Percentiles rank a stretch among this genome's conserved stretches.
Evolutionary conservation across 2,797 vertebrate genomes (phyloP).

Genomic region (Coreius guichenoti): DNA sequence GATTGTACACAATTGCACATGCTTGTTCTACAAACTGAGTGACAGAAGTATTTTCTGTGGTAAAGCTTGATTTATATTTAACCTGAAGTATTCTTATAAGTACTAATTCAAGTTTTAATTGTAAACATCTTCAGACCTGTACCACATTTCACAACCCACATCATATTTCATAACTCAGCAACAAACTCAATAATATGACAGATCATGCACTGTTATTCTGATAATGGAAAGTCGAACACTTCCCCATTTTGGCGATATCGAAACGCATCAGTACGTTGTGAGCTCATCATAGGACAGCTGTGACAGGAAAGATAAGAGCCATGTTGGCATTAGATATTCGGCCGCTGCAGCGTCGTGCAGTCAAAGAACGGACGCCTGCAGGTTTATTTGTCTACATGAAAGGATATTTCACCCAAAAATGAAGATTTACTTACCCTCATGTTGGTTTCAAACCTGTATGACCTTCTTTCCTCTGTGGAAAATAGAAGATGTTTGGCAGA

Average conservation of each 20-base stretch:
- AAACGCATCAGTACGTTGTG: neutral
- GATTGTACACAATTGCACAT: neutral
- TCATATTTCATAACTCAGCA: slow-evolving; percentile 7
- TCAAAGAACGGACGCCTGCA: neutral
- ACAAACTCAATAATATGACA: slow-evolving; percentile 21
- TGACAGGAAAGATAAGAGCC: slow-evolving; percentile 10
- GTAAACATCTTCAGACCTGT: neutral
- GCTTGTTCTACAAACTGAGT: neutral
- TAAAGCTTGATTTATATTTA: neutral
- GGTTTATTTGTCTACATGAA: neutral
- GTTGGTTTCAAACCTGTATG: neutral
- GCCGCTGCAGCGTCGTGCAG: neutral
- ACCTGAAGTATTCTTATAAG: neutral
- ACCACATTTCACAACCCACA: neutral
- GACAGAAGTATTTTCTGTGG: neutral
- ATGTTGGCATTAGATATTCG: neutral
- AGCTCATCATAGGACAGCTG: neutral
- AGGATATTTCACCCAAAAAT: neutral
- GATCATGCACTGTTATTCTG: slow-evolving; percentile 26
- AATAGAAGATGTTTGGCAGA: neutral
- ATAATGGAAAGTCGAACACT: slow-evolving; percentile 29
- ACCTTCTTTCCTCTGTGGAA: neutral
- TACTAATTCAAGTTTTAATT: neutral
- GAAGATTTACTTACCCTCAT: neutral
- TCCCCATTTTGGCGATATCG: slow-evolving; percentile 21